Base-by-base conservation (phyloP, 2,113 vertebrate genomes). In the Copsychus sechellarum region DNA sequence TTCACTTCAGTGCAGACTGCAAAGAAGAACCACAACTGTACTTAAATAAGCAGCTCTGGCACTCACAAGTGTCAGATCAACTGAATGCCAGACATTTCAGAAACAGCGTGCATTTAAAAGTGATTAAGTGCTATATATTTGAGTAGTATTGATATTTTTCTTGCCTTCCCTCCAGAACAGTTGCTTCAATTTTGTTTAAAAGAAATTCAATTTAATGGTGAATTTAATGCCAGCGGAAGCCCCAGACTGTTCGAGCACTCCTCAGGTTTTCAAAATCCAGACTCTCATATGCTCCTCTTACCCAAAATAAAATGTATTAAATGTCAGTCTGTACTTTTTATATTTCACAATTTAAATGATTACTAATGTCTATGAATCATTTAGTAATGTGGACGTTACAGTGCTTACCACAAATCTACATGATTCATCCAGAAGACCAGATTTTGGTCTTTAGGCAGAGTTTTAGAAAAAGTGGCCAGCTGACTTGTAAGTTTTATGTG, bases 321-420 rank as follows among this genome's bases (percentile, higher is more conserved):
- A 92, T 94, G 88, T 92, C 86, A 94, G 70, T 56, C 81, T 81
- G 76, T 57, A 93, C 18, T 42, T 95, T 88, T 91, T 61, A 69
- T 62, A 48, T 71, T 88, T 95, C 74, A 92, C 79, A 90, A 92
- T 92, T 92, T 53, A 69, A 95, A 76, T 53, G 28, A 85, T 92
- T 86, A 89, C 48, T 69, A 96, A 94, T 78, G 36, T 19, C 64
- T 92, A 31, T 93, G 96, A 97, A 88, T 92, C 93, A 95, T 66
- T 82, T 88, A 92, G 77, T 47, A 90, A 74, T 43, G 56, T 74
- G 82, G 78, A 80, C 73, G 40, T 72, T 88, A 50, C 26, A 71
- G 84, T 80, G 70, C 83, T 87, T 90, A 79, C 33, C 91, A 90
- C 43, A 93, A 91, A 86, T 28, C 28, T 17, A 50, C 77, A 34